Evolutionary conservation across 2,888 invertebrate species (phyloP).

Genomic region (Drosophila imparisetae): DNA sequence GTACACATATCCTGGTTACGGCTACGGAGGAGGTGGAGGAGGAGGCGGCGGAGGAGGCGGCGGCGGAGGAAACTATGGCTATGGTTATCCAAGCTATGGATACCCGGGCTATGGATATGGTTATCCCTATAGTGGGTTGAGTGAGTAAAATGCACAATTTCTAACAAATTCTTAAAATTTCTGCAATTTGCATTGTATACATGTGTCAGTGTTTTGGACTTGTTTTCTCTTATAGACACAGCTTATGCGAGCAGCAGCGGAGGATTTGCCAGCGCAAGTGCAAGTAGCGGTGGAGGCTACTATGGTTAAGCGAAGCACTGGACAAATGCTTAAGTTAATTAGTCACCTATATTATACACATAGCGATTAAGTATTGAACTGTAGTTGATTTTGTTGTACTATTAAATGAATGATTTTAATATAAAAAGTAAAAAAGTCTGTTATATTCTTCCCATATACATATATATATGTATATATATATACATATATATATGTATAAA

Average conservation of each 20-base stretch:
- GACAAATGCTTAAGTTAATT: constrained; percentile 32
- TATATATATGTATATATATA: too few relatives aligned
- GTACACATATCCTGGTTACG: constrained; percentile 43
- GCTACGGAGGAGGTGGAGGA: constrained; percentile 9
- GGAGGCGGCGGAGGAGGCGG: not conserved
- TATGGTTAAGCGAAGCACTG: constrained; percentile 53
- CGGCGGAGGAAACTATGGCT: constrained; percentile 15
- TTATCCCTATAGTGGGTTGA: constrained; percentile 43
- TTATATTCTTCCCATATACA: not conserved
- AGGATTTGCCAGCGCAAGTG: constrained; percentile 70
- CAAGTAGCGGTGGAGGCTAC: constrained; percentile 60
- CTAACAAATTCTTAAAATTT: constrained; percentile 4
- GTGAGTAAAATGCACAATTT: constrained; percentile 52
- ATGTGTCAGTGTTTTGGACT: constrained; percentile 67
- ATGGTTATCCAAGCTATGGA: constrained; percentile 30
- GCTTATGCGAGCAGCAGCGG: constrained; percentile 73
- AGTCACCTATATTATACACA: constrained; percentile 23
- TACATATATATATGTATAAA: not conserved
- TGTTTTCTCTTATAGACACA: constrained; percentile 67
- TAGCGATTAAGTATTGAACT: constrained; percentile 47
- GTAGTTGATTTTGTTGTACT: constrained; percentile 25
- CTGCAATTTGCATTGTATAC: constrained; percentile 31
- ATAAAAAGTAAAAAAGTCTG: constrained; percentile 9
- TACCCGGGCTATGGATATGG: constrained; percentile 48
- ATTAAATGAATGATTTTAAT: constrained; percentile 28